Conservation (phyloP, 2,797 vertebrate species). For the Fringilla coelebs region DNA sequence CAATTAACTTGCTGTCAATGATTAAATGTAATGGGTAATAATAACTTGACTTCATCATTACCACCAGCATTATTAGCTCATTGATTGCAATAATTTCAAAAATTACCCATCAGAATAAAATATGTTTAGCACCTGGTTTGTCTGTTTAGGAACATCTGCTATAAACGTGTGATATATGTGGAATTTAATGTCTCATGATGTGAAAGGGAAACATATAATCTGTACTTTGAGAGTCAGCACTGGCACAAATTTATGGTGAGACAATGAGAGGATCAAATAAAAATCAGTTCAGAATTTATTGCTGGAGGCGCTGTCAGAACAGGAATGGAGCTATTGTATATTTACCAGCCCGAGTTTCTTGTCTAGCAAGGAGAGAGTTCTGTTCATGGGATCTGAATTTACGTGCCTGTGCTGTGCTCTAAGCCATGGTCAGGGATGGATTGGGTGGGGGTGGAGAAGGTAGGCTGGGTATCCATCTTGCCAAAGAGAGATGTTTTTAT, state of each 20-base stretch:
- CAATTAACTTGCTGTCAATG: conserved; percentile 90
- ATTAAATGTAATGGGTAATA: conserved; percentile 90
- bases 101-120: conserved; percentile 88
- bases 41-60: conserved; percentile 85
- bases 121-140: conserved; percentile 88
- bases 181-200: conserved; percentile 68
- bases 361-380: neutral
- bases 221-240: conserved; percentile 58
- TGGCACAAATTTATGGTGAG: conserved; percentile 58
- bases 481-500: neutral
- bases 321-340: conserved; percentile 39
- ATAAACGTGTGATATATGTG: conserved; percentile 73
- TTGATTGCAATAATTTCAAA: conserved; percentile 94
- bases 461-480: neutral
- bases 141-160: conserved; percentile 79
- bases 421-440: neutral
- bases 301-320: conserved; percentile 37
- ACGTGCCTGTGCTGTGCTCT: neutral
- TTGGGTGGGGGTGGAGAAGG: neutral
- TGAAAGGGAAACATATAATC: conserved; percentile 71
- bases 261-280: conserved; percentile 69
- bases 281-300: conserved; percentile 67
- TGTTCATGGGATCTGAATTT: conserved; percentile 23
- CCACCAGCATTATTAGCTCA: conserved; percentile 88
- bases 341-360: conserved; percentile 25